These are phyloP conservation scores for Pavo muticus DNA, from an alignment of 2,113 vertebrate genomes.

Conservation along the genomic window DNA sequence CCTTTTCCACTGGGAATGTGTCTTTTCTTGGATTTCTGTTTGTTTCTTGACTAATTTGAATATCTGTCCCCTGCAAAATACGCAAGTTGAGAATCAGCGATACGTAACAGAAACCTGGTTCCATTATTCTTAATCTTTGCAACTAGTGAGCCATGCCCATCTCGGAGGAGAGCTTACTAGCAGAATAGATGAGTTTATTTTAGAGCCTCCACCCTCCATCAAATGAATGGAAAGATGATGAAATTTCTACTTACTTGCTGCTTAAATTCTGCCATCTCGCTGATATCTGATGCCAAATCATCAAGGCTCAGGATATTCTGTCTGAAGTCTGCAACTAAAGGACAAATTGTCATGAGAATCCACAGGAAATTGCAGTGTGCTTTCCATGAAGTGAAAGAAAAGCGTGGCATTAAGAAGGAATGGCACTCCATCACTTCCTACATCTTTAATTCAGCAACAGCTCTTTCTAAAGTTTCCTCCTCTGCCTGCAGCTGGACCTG, in stretches of 20 bases:
- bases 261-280: conserved; percentile 7
- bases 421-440: too few species aligned
- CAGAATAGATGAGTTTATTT: neutral
- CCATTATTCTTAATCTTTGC: neutral
- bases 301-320: conserved; percentile 87
- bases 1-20: neutral
- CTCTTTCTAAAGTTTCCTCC: neutral
- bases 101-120: neutral
- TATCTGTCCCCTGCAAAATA: conserved; percentile 31
- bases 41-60: neutral
- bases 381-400: neutral
- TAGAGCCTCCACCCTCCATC: neutral
- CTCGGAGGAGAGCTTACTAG: accelerated
- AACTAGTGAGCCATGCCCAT: neutral
- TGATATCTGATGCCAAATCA: conserved; percentile 75
- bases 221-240: neutral
- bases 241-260: conserved; percentile 53
- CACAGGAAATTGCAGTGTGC: accelerated
- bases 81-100: neutral
- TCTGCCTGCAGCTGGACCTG: neutral
- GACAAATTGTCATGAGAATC: neutral
- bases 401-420: neutral
- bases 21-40: neutral
- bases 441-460: neutral
- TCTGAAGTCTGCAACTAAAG: conserved; percentile 80